Percentiles rank a stretch among this genome's conserved stretches.
phyloP scores from a whole-genome alignment of 2,888 invertebrate species.

The Agrochola lychnidis region DNA sequence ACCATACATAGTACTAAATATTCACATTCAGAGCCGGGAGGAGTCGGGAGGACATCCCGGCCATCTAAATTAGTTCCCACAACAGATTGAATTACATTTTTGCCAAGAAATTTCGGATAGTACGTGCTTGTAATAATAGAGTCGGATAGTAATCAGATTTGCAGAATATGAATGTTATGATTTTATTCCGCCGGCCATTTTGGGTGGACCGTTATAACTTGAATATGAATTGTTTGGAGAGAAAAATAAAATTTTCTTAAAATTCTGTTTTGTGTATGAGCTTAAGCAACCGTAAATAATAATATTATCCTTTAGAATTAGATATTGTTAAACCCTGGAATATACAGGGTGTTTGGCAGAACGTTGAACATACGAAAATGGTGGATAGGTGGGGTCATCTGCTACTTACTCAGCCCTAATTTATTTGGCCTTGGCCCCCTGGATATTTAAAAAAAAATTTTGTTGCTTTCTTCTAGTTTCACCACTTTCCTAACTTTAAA shows the following conservation, averaged over 20 bases:
- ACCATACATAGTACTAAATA: slow-evolving; percentile 42
- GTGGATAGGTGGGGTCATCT: too few relatives aligned
- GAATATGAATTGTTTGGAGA: neutral
- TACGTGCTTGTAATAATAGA: slow-evolving; percentile 65
- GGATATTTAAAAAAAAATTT: too few relatives aligned
- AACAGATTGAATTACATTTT: slow-evolving; percentile 71
- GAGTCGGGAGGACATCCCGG: slow-evolving; percentile 18
- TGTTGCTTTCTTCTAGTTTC: too few relatives aligned
- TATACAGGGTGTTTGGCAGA: too few relatives aligned
- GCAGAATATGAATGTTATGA: slow-evolving; percentile 44
- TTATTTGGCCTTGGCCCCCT: too few relatives aligned
- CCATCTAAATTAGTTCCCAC: slow-evolving; percentile 63
- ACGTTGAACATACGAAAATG: too few relatives aligned
- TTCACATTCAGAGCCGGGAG: slow-evolving; percentile 26
- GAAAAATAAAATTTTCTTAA: neutral
- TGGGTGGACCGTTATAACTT: neutral
- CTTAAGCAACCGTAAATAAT: neutral
- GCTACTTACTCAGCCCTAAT: too few relatives aligned
- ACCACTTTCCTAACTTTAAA: too few relatives aligned
- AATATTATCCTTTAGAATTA: neutral
- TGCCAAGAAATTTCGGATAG: slow-evolving; percentile 58
- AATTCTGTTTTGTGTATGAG: slow-evolving; percentile 1
- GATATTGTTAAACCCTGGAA: neutral
- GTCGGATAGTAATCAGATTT: slow-evolving; percentile 41
- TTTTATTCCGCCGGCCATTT: slow-evolving; percentile 35